Conservation (phyloP, 2,113 vertebrate species). For the Protomyctophum bolini region DNA sequence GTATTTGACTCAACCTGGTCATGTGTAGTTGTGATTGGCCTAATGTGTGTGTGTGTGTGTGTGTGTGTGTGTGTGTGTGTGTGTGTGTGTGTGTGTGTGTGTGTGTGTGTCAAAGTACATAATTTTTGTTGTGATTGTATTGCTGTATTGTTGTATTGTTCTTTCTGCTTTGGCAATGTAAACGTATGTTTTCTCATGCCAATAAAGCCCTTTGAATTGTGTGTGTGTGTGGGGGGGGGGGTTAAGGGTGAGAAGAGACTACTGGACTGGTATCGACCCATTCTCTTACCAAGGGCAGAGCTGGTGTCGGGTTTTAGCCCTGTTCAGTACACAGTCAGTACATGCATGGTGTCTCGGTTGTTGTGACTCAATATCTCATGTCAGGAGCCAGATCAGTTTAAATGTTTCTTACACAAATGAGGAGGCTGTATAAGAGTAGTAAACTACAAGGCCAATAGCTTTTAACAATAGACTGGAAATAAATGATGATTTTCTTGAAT, state of each 20-base stretch:
- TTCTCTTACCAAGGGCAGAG: constrained; percentile 64
- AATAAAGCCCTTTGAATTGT: too few species aligned
- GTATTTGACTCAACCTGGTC: constrained; percentile 11
- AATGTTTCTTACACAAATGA: constrained; percentile 18
- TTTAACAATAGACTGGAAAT: background rate
- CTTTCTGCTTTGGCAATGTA: too few species aligned
- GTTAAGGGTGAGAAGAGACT: constrained; percentile 46
- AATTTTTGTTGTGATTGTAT: too few species aligned
- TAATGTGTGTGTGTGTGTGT: too few species aligned
- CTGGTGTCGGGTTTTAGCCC: constrained; percentile 65
- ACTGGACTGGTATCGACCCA: constrained; percentile 55
- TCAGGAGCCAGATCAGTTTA: constrained; percentile 18
- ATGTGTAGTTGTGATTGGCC: constrained; percentile 10
- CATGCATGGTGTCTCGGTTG: constrained; percentile 35
- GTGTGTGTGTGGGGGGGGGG: constrained; percentile 24
- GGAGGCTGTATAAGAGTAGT: background rate
- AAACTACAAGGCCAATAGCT: background rate
- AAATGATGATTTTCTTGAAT: background rate
- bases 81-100: too few species aligned
- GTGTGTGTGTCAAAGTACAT: too few species aligned
- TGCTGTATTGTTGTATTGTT: too few species aligned
- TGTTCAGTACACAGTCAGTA: constrained; percentile 41
- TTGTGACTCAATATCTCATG: constrained; percentile 31
- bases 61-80: too few species aligned
- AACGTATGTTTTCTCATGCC: too few species aligned